Evolutionary conservation across 2,113 vertebrate genomes (phyloP).

Genomic region (Oophaga pumilio): DNA sequence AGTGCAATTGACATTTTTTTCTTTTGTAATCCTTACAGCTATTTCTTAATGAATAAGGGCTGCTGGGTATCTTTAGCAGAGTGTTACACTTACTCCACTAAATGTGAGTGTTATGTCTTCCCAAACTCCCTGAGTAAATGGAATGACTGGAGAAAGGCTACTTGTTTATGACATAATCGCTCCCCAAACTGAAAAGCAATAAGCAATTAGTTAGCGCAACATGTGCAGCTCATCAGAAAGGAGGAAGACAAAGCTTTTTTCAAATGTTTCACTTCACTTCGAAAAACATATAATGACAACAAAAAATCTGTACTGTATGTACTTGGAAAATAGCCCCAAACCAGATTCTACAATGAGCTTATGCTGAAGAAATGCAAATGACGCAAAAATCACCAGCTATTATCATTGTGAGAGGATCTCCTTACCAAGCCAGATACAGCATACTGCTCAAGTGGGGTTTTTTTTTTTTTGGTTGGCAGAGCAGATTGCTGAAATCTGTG

Average conservation of each 20-base stretch:
- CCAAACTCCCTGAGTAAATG: constrained; percentile 16
- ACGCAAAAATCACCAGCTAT: constrained; percentile 55
- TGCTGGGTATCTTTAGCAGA: constrained; percentile 29
- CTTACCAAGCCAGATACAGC: constrained; percentile 37
- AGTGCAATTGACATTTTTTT: constrained; percentile 28
- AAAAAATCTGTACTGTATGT: constrained; percentile 55
- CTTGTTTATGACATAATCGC: constrained; percentile 53
- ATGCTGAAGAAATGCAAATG: constrained; percentile 57
- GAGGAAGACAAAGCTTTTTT: constrained; percentile 43
- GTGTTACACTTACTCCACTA: constrained; percentile 22
- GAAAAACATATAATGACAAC: constrained; percentile 46
- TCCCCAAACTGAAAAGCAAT: constrained; percentile 52
- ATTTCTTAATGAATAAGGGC: constrained; percentile 45
- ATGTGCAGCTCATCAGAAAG: constrained; percentile 52
- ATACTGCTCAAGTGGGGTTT: constrained; percentile 39
- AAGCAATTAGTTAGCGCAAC: constrained; percentile 54
- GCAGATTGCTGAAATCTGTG: constrained; percentile 49
- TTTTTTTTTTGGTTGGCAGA: constrained; percentile 32
- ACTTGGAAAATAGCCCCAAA: constrained; percentile 58
- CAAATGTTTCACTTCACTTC: constrained; percentile 47
- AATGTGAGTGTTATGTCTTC: constrained; percentile 30
- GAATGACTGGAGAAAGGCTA: constrained; percentile 19
- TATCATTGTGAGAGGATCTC: constrained; percentile 50
- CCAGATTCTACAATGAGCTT: constrained; percentile 56
- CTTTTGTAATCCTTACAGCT: constrained; percentile 16